These are phyloP conservation scores for Vulpes vulpes DNA, from an alignment of 2,113 vertebrate species.

Conservation along the genomic window DNA sequence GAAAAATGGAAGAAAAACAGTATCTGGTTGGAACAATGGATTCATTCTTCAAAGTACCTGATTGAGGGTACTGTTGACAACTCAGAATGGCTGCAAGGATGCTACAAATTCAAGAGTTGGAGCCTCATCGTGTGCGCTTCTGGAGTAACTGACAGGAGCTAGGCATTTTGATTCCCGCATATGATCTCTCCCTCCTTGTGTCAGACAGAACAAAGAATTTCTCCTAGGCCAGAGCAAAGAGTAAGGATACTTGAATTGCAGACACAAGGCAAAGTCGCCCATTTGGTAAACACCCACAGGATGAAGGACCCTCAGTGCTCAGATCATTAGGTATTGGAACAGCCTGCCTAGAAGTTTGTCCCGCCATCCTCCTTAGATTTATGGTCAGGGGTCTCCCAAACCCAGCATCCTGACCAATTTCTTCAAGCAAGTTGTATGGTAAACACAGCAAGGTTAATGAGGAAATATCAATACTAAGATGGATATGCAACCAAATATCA, in stretches of 20 bases:
- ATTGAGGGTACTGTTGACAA: not conserved
- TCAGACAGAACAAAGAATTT: not conserved
- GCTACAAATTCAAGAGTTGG: not conserved
- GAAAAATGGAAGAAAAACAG: not conserved
- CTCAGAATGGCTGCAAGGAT: not conserved
- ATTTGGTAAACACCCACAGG: not conserved
- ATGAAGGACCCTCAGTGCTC: not conserved
- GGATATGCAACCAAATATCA: not conserved
- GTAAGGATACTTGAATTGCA: not conserved
- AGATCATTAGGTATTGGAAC: not conserved
- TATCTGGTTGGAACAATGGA: not conserved
- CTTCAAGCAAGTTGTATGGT: not conserved
- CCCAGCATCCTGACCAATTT: not conserved
- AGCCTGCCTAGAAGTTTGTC: not conserved
- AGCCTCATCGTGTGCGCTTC: not conserved
- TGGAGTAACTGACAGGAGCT: not conserved
- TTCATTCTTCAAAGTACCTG: not conserved
- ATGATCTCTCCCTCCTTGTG: not conserved
- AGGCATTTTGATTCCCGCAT: not conserved
- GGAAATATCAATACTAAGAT: not conserved
- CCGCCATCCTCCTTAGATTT: not conserved
- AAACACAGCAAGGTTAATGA: not conserved
- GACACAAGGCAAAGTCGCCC: not conserved
- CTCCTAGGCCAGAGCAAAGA: not conserved
- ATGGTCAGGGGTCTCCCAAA: not conserved